Base-by-base conservation (phyloP, 2,888 invertebrate species). In the Acleris laterana region DNA sequence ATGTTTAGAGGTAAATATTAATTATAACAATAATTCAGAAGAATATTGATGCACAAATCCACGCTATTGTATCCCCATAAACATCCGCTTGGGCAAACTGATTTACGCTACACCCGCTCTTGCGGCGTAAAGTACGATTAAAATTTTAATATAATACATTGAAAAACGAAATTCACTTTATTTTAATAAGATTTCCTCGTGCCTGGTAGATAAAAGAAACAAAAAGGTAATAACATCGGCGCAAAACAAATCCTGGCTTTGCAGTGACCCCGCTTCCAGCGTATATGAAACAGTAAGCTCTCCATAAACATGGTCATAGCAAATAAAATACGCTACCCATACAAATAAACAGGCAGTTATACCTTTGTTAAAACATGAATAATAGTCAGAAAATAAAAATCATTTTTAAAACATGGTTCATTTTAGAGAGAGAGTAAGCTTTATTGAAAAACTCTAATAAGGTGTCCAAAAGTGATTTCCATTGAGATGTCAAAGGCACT, bases 161-260 rank as follows among this genome's bases (percentile, higher is more conserved):
- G 28, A n/a, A 51, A 53, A 20, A 19, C 16, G 22, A 42, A 57
- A 25, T 46, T 57, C 20, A 32, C 32, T 16, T 19, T 19, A 59
- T 49, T 44, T 46, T 57, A 44, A 57, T 25, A 25, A 22, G 25
- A 57, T 46, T 17, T 55, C 25, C 25, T 57, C 22, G 25, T 16
- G 44, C 22, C 56, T 57, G 16, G 22, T 6, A 22, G 46, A 59
- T 49, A 59, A 49, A 49, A 28, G 56, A 73, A 74, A 77, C 77
- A 80, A 78, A 78, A 78, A 78, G 73, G 77, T 81, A 77, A 82
- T 82, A 78, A 81, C 77, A 77, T 72, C 71, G 74, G 76, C 71
- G 71, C 71, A 72, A 69, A 73, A 71, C 74, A 79, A 80, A 82
- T 78, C 80, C 78, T 72, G 73, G 76, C 77, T 78, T 78, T 69